Base-by-base conservation (phyloP, 2,113 vertebrate species). In the Alaudala cheleensis region DNA sequence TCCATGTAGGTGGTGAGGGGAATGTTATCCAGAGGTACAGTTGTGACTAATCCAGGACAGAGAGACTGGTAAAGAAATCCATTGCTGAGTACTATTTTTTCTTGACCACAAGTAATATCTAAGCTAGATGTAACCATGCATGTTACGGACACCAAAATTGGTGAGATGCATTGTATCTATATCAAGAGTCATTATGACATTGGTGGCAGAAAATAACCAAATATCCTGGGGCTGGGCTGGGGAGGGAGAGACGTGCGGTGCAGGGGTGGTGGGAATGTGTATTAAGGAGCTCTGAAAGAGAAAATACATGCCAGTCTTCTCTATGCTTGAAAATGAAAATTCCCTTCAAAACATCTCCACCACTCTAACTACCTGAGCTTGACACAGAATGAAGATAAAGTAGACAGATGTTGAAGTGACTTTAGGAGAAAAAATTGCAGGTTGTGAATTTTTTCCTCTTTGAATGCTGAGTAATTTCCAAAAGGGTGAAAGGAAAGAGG, bases 231-330 rank as follows among this genome's bases (percentile, higher is more conserved):
- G 7, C 20, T 8, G 11, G 9, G 5, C 39, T 50, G 37, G 14
- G 3, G 14, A 16, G 19, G 1, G 4, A 7, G 8, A 66, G 20
- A 67, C 2, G 4, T 18, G 18, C 9, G 14, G 22, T 0, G 0
- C 0, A 0, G 26, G 20, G 4, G 5, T 33, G 25, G 37, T 44
- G 10, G 10, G 5, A 49, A 58, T 42, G 12, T 53, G 11, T 57
- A 18, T 39, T 53, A 91, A 54, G 51, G 39, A 87, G 6, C 21
- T 64, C 40, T 28, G 13, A 28, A 88, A 86, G 5, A 80, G 25
- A 14, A 90, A 91, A 86, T 50, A 39, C 14, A 64, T 19, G 39
- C 54, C 24, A 51, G 10, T 56, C 24, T 88, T 81, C 42, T 20
- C 50, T 45, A 39, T 58, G 14, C 53, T 51, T 89, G 47, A 87